Conservation (phyloP, 2,113 vertebrate species). For the Puntigrus tetrazona region DNA sequence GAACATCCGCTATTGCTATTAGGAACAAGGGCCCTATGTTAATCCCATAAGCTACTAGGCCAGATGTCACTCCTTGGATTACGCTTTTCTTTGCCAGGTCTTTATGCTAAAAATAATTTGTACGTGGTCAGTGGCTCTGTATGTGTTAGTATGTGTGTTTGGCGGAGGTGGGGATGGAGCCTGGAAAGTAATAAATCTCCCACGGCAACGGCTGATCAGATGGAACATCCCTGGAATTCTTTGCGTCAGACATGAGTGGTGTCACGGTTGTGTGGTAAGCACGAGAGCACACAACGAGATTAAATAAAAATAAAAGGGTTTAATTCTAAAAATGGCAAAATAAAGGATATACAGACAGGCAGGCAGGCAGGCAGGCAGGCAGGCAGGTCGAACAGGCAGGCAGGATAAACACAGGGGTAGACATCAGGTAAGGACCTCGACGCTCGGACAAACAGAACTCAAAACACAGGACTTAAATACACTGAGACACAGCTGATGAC, state of each 20-base stretch:
- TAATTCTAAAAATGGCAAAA: too few relatives aligned
- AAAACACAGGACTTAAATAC: too few relatives aligned
- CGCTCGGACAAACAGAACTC: too few relatives aligned
- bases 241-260: constrained; percentile 54
- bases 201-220: constrained; percentile 49
- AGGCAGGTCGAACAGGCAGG: too few relatives aligned
- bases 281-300: too few relatives aligned
- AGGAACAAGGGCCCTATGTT: constrained; percentile 71
- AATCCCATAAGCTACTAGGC: constrained; percentile 77
- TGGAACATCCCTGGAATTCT: constrained; percentile 65
- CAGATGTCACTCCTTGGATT: constrained; percentile 81
- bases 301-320: too few relatives aligned
- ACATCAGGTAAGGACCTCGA: too few relatives aligned
- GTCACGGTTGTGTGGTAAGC: too few relatives aligned
- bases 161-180: not conserved
- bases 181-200: constrained; percentile 1
- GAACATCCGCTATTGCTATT: constrained; percentile 72
- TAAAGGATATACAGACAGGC: too few relatives aligned
- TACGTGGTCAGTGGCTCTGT: constrained; percentile 60
- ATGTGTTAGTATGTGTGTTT: not conserved
- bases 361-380: too few relatives aligned
- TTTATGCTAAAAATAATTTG: constrained; percentile 80
- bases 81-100: constrained; percentile 72
- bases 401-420: too few relatives aligned
- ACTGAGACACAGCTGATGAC: too few relatives aligned